Base-by-base conservation (phyloP, 1,140 invertebrate species). In the Trachymyrmex septentrionalis region DNA sequence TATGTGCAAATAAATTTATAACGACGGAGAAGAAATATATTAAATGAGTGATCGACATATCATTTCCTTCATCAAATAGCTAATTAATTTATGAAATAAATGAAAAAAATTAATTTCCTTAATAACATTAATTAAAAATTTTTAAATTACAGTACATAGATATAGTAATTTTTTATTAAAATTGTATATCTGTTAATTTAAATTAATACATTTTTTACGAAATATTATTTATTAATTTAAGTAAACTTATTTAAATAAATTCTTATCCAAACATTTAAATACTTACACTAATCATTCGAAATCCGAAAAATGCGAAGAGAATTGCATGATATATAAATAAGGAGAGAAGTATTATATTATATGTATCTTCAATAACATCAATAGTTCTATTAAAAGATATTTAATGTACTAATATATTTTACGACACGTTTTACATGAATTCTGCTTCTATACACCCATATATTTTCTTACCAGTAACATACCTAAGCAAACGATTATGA, bases 211-310 rank as follows among this genome's bases (percentile, higher is more conserved):
- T 44, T 0, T 44, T 10, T 10, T 44, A 44, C 9, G 2, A 44
- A 44, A 0, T 44, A 44, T 44, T 44, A 44, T 38, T 38, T 38
- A 27, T 63, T 27, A 27, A 63, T 63, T 63, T 6, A 64, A 1
- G 0, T 5, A 1, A 27, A 27, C 1, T 61, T 27, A 3, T 27
- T 24, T 12, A 16, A 34, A 34, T 9, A 9, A 12, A 5, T 59
- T 38, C 3, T 63, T 38, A 27, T 34, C 4, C 7, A n/a, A 77
- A 63, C n/a, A 27, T 27, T 38, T 44, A 44, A 7, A 21, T 19
- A 64, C 86, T 86, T 86, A 86, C 86, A 9, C 12, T 64, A 4
- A 80, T 34, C 24, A 87, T 10, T 7, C 19, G 67, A 2, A 80
- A 80, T 12, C 66, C 57, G 7, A 57, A 78, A 9, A 87, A 30